A percentile compares a stretch with the other conserved stretches of the same genome.
phyloP scores from a whole-genome alignment of 2,888 invertebrate genomes.

The Unio pictorum region DNA sequence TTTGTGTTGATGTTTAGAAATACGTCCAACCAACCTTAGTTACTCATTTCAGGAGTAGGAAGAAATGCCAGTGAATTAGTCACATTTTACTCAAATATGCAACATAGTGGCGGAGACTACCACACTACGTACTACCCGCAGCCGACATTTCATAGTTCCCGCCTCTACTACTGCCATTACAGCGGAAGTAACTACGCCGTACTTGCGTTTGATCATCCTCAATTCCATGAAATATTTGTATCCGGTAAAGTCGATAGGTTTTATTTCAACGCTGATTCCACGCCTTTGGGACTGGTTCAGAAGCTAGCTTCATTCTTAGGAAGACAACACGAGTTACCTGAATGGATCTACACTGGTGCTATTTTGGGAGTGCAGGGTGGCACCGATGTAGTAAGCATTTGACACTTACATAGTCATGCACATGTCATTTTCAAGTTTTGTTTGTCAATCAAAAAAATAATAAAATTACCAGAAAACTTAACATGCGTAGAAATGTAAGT shows the following conservation, averaged over 20 bases:
- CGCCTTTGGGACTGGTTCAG: slow-evolving; percentile 26
- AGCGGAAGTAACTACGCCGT: slow-evolving; percentile 48
- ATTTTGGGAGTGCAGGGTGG: slow-evolving; percentile 63
- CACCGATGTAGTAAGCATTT: slow-evolving; percentile 39
- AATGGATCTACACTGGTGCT: slow-evolving; percentile 57
- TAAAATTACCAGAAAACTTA: background rate
- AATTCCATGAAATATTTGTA: slow-evolving; percentile 53
- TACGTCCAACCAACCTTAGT: background rate
- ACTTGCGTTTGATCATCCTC: slow-evolving; percentile 48
- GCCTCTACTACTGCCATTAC: slow-evolving; percentile 56
- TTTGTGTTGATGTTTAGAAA: too few species aligned
- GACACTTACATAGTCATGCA: too few species aligned
- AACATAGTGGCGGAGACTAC: slow-evolving; percentile 49
- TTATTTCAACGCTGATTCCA: slow-evolving; percentile 31
- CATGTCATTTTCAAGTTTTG: too few species aligned
- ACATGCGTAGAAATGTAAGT: too few species aligned
- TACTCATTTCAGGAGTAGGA: slow-evolving; percentile 55
- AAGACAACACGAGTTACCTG: slow-evolving; percentile 52
- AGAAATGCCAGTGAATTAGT: slow-evolving; percentile 56
- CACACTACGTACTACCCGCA: slow-evolving; percentile 64
- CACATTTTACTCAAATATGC: slow-evolving; percentile 52
- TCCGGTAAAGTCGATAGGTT: slow-evolving; percentile 29
- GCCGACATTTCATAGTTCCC: slow-evolving; percentile 56
- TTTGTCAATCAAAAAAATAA: background rate
- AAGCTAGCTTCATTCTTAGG: slow-evolving; percentile 35